Evolutionary conservation across 2,113 vertebrate genomes (phyloP).

Genomic region (Morone chrysops): DNA sequence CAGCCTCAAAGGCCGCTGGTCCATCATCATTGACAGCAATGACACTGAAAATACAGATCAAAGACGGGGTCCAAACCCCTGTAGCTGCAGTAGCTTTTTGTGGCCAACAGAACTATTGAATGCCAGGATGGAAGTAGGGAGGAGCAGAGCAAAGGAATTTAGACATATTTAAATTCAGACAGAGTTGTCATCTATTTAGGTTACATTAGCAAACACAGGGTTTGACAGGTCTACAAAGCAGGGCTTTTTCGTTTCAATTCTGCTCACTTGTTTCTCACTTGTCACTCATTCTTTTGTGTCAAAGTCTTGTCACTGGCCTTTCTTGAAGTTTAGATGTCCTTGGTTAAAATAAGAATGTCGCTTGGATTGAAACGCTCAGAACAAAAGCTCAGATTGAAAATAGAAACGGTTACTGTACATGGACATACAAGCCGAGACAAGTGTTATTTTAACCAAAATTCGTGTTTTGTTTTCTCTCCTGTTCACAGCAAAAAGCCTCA

Average conservation of each 20-base stretch:
- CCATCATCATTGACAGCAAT: conserved; percentile 37
- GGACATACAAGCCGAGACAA: neutral
- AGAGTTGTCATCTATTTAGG: conserved; percentile 23
- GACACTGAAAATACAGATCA: conserved; percentile 69
- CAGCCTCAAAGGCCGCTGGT: conserved; percentile 49
- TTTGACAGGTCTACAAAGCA: conserved; percentile 30
- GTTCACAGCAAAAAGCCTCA: conserved; percentile 91
- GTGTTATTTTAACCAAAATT: conserved; percentile 18
- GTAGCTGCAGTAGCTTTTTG: conserved; percentile 37
- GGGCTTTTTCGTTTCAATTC: conserved; percentile 18
- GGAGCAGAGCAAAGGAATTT: conserved; percentile 14
- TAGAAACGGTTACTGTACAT: conserved; percentile 4
- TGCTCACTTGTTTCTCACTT: neutral
- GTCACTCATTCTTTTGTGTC: conserved; percentile 10
- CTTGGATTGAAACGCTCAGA: conserved; percentile 4
- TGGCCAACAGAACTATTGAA: conserved; percentile 28
- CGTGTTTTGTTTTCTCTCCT: conserved; percentile 46
- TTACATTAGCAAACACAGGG: conserved; percentile 9
- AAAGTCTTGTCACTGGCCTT: neutral
- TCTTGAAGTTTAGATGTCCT: neutral
- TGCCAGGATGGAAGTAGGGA: conserved; percentile 12
- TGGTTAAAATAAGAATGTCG: conserved; percentile 20
- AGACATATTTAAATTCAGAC: neutral
- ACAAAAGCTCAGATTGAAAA: conserved; percentile 3
- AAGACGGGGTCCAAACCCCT: conserved; percentile 20